A percentile compares a stretch with the other conserved stretches of the same genome.
These are phyloP conservation scores for Archaeoteleia sp. DNA, from an alignment of 2,888 invertebrate genomes.

Conservation along the genomic window DNA sequence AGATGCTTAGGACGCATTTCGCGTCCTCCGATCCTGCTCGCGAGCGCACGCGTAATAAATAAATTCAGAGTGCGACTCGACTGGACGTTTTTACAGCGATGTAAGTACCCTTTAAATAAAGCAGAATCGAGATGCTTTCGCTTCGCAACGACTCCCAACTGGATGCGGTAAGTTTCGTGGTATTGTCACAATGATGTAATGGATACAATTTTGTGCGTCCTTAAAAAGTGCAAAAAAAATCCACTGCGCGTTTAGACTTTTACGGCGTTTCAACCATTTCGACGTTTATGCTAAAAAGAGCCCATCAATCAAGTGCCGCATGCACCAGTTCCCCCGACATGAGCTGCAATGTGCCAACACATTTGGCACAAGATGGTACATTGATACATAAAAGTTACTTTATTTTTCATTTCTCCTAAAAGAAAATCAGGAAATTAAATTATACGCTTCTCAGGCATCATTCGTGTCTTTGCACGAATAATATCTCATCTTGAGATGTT, in stretches of 20 bases:
- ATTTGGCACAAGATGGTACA: too few relatives aligned
- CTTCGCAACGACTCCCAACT: slow-evolving; percentile 41
- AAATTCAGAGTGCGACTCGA: slow-evolving; percentile 54
- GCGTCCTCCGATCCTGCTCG: slow-evolving; percentile 52
- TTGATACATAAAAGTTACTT: too few relatives aligned
- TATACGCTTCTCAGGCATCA: too few relatives aligned
- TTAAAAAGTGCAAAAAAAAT: slow-evolving; percentile 8
- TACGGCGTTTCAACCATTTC: slow-evolving; percentile 19
- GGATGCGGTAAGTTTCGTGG: slow-evolving; percentile 44
- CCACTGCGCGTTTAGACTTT: slow-evolving; percentile 4
- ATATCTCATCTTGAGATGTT: background rate
- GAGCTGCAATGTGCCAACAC: too few relatives aligned
- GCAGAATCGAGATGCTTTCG: slow-evolving; percentile 41
- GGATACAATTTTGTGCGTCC: slow-evolving; percentile 27
- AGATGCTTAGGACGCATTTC: slow-evolving; percentile 48
- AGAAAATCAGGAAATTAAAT: too few relatives aligned
- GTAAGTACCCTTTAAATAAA: slow-evolving; percentile 53
- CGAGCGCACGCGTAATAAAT: slow-evolving; percentile 54
- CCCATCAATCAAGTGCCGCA: too few relatives aligned
- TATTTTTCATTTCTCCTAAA: too few relatives aligned
- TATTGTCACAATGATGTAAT: slow-evolving; percentile 47
- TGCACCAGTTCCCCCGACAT: too few relatives aligned
- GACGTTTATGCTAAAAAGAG: too few relatives aligned
- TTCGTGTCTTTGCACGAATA: background rate
- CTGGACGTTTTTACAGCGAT: slow-evolving; percentile 41